Percentiles rank a stretch among this genome's conserved stretches.
phyloP scores from a whole-genome alignment of 2,888 invertebrate genomes.

The Epinotia bilunana region DNA sequence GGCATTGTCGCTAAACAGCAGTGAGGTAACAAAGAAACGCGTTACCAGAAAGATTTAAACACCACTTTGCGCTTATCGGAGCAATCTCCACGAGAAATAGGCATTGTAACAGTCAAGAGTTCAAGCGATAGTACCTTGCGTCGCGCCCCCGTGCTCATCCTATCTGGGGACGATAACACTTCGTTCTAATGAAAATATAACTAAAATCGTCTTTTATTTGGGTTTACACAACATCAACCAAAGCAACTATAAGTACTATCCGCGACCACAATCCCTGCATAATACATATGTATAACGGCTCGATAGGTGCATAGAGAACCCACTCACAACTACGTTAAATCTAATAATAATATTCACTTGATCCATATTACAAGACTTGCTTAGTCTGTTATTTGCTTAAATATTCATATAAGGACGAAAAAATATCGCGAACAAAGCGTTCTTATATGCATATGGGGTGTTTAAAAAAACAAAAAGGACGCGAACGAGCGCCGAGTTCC shows the following conservation, averaged over 20 bases:
- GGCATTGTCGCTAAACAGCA: constrained; percentile 67
- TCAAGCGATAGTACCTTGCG: constrained; percentile 66
- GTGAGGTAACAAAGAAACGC: constrained; percentile 68
- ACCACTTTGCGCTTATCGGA: constrained; percentile 67
- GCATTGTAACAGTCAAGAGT: constrained; percentile 67
- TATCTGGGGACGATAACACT: constrained; percentile 61
- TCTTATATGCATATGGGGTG: constrained; percentile 57
- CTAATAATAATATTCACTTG: neutral
- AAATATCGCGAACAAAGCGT: constrained; percentile 51
- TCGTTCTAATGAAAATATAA: constrained; percentile 47
- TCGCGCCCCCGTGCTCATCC: constrained; percentile 57
- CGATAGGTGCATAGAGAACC: too few relatives aligned
- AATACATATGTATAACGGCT: too few relatives aligned
- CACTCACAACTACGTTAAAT: neutral
- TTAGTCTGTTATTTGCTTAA: constrained; percentile 9
- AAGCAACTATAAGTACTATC: neutral
- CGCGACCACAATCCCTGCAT: neutral
- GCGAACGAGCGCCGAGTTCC: constrained; percentile 58
- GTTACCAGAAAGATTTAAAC: constrained; percentile 69
- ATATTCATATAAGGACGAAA: constrained; percentile 18
- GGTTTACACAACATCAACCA: neutral
- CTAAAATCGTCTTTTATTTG: constrained; percentile 27
- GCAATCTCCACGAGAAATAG: constrained; percentile 65
- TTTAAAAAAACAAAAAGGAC: constrained; percentile 60
- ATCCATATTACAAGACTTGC: neutral